Base-by-base conservation (phyloP, 1,140 invertebrate species). In the Camponotus floridanus region DNA sequence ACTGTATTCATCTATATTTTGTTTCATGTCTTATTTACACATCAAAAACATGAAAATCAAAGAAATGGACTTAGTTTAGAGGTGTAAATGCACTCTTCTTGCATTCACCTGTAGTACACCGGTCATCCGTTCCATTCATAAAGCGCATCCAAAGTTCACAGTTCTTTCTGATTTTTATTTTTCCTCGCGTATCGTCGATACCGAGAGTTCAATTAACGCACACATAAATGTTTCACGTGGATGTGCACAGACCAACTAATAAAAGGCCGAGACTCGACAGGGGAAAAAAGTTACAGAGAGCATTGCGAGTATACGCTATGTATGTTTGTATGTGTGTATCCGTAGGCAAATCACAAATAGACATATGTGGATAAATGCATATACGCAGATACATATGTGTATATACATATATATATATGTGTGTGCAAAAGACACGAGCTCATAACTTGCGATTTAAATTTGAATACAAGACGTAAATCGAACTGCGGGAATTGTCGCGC, bases 141-240 rank as follows among this genome's bases (percentile, higher is more conserved):
- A 59, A 71, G 3, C 26, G 55, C 55, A 33, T 13, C 67, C 55
- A 18, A 73, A 57, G 64, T 59, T 70, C 62, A 45, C 61, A 13
- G 67, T 83, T 26, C 79, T 73, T 83, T 67, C 55, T 57, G 79
- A 81, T 73, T 81, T 81, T 71, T 81, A 61, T 81, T 71, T 61
- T 11, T 39, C n/a, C 26, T 73, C 39, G 26, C 45, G 13, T 70
- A 51, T 57, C 68, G 42, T 61, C 79, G 79, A 73, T 73, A 83
- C 26, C 67, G 67, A 73, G 79, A 83, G 67, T 83, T 83, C 67
- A 83, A 83, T 83, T 83, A 83, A 83, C 79, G 61, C 79, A 26
- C 33, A 83, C 55, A 73, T 73, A 83, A 73, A 83, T 83, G 68
- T 83, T 83, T 83, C 42, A 55, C 26, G 39, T 68, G 39, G 39